phyloP scores from a whole-genome alignment of 2,888 invertebrate species.

The Prenolepis imparis region DNA sequence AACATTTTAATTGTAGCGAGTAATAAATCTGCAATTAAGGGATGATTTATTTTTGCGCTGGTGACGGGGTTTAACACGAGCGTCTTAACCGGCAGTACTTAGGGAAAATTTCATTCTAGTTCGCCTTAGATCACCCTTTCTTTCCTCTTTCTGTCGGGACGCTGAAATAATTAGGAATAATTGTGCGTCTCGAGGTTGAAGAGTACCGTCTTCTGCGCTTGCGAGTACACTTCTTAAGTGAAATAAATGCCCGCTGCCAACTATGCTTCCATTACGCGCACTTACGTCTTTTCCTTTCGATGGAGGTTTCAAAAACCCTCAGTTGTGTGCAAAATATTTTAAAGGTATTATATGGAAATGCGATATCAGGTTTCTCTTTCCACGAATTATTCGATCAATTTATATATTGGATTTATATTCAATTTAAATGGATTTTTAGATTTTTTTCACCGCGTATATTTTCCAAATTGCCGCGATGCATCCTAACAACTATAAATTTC shows the following conservation, averaged over 20 bases:
- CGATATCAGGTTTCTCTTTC: not conserved
- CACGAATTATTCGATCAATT: not conserved
- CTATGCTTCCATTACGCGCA: constrained; percentile 15
- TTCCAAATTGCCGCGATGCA: not conserved
- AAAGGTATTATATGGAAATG: not conserved
- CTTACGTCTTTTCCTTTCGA: constrained; percentile 44
- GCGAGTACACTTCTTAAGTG: constrained; percentile 64
- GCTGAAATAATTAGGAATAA: constrained; percentile 74
- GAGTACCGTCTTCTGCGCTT: constrained; percentile 65
- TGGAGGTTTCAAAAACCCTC: not conserved
- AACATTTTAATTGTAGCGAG: constrained; percentile 6
- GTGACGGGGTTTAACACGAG: constrained; percentile 31
- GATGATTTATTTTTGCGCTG: constrained; percentile 12
- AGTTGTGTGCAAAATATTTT: not conserved
- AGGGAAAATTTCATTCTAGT: constrained; percentile 49
- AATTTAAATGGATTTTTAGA: not conserved
- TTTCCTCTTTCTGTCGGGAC: constrained; percentile 43
- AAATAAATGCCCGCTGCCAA: constrained; percentile 72
- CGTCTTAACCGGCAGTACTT: constrained; percentile 42
- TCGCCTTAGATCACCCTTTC: constrained; percentile 24
- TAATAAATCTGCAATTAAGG: constrained; percentile 2
- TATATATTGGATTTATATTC: not conserved
- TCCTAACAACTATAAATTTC: not conserved
- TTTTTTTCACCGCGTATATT: not conserved
- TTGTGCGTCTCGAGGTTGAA: constrained; percentile 74